Percentiles rank a stretch among this genome's conserved stretches.
These are phyloP conservation scores for Carduelis carduelis DNA, from an alignment of 2,797 vertebrate genomes.

Conservation along the genomic window DNA sequence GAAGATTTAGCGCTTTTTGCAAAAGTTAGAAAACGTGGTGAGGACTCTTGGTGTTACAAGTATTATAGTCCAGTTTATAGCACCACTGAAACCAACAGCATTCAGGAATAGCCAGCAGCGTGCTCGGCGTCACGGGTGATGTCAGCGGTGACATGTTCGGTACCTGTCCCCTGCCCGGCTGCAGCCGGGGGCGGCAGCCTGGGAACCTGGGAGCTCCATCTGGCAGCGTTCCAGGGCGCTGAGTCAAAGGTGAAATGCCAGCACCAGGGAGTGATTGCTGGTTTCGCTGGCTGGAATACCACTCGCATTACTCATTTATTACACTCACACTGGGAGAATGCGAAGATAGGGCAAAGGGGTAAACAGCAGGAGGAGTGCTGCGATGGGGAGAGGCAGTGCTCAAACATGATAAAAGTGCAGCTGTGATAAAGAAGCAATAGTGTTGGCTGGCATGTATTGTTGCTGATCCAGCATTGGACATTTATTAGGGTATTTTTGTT, in stretches of 20 bases:
- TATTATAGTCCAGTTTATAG: neutral
- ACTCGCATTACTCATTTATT: slow-evolving; percentile 6
- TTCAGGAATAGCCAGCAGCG: neutral
- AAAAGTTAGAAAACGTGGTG: neutral
- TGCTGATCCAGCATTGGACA: neutral
- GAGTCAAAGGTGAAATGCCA: slow-evolving; percentile 62
- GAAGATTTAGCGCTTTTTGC: neutral
- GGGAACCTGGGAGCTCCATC: neutral
- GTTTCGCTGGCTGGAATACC: slow-evolving; percentile 18
- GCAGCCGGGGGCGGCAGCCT: neutral
- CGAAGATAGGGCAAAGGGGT: neutral
- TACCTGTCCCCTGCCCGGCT: neutral
- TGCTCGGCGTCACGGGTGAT: neutral
- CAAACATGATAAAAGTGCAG: neutral
- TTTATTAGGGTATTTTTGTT: neutral
- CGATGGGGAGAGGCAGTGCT: neutral
- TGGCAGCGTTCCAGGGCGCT: neutral
- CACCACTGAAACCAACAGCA: neutral
- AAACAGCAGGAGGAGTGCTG: neutral
- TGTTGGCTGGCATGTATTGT: neutral
- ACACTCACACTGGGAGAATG: neutral
- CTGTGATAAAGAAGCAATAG: neutral
- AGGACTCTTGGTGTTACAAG: neutral
- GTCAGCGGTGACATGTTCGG: neutral
- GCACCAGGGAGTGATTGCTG: neutral